Percentiles rank a stretch among this genome's conserved stretches.
phyloP scores from a whole-genome alignment of 2,888 invertebrate genomes.

The Melipona bicolor region DNA sequence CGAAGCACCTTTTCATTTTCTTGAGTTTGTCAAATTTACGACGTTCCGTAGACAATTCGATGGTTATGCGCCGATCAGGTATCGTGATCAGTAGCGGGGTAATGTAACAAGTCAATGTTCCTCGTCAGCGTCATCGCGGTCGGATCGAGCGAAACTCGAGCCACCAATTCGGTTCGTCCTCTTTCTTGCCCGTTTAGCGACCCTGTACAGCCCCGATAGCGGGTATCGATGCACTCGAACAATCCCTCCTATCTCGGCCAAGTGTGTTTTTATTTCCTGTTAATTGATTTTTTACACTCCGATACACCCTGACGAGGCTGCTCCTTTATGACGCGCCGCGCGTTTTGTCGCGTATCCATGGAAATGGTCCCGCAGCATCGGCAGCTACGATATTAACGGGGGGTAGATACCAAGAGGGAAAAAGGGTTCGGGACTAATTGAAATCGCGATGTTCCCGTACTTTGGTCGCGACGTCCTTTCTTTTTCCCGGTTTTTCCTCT shows the following conservation, averaged over 20 bases:
- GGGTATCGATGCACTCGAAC: conserved; percentile 45
- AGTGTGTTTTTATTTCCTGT: conserved; percentile 54
- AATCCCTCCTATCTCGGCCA: conserved; percentile 44
- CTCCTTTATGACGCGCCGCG: conserved; percentile 33
- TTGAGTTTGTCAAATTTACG: no score
- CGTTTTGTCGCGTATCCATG: conserved; percentile 50
- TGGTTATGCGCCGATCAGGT: no score
- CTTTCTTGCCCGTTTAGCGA: conserved; percentile 39
- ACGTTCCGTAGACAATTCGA: no score
- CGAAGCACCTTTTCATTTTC: no score
- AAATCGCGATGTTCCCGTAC: conserved; percentile 25
- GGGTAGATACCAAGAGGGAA: neutral
- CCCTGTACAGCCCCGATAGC: conserved; percentile 46
- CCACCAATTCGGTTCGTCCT: conserved; percentile 46
- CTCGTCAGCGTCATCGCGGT: conserved; percentile 75
- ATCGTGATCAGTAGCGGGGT: conserved; percentile 77
- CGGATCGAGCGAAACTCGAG: conserved; percentile 52
- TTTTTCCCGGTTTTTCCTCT: neutral
- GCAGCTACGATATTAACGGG: conserved; percentile 20
- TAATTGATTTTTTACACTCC: conserved; percentile 58
- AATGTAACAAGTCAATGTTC: conserved; percentile 80
- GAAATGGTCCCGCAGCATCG: conserved; percentile 30
- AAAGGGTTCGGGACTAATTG: conserved; percentile 34
- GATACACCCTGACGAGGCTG: conserved; percentile 50
- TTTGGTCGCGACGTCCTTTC: neutral